Conservation (phyloP, 1,140 invertebrate species). For the Drosophila ironensis region DNA sequence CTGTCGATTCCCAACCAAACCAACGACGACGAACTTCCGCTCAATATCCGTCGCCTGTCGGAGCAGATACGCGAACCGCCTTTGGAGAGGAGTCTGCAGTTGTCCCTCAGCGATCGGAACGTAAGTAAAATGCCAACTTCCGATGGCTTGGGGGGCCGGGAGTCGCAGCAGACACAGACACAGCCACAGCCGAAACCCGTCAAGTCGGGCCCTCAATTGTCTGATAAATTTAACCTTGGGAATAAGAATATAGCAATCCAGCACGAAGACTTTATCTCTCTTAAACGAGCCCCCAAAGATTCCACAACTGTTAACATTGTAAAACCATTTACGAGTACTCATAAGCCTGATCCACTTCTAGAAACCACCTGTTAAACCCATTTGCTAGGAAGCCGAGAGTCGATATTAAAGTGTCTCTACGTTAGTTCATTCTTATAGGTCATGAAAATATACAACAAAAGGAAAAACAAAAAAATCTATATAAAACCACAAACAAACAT, state of each 20-base stretch:
- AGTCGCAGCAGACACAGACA: too few relatives aligned
- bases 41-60: constrained; percentile 73
- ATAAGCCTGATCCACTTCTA: constrained; percentile 62
- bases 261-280: constrained; percentile 10
- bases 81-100: constrained; percentile 20
- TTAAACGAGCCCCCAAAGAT: constrained; percentile 36
- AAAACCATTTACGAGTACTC: constrained; percentile 42
- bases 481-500: constrained; percentile 36
- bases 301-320: constrained; percentile 39
- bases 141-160: constrained; percentile 10
- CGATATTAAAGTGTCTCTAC: constrained; percentile 47
- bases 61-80: constrained; percentile 63
- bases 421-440: constrained; percentile 48
- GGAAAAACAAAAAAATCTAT: constrained; percentile 14
- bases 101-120: constrained; percentile 56
- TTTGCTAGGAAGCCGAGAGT: constrained; percentile 46
- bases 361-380: constrained; percentile 75
- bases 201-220: not conserved
- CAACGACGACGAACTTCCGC: constrained; percentile 63
- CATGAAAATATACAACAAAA: constrained; percentile 32
- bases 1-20: constrained; percentile 60
- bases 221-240: constrained; percentile 10
- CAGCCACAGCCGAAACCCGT: not conserved
- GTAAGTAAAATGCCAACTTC: constrained; percentile 25
- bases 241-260: constrained; percentile 21